Percentiles rank a stretch among this genome's conserved stretches.
phyloP scores from a whole-genome alignment of 2,888 invertebrate species.

The Lasius fuliginosus region DNA sequence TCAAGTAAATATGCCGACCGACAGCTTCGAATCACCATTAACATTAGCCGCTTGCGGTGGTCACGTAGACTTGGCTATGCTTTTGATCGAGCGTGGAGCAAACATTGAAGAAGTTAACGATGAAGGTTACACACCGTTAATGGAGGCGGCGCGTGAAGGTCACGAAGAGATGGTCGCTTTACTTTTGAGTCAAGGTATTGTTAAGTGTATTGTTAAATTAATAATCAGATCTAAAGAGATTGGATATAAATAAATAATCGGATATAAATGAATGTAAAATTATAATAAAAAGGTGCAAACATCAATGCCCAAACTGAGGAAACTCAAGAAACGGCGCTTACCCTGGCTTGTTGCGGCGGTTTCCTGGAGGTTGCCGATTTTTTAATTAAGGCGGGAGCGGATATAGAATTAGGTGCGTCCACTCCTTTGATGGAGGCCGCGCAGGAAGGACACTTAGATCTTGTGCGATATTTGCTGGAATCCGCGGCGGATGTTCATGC shows the following conservation, averaged over 20 bases:
- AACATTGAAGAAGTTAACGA: conserved; percentile 99
- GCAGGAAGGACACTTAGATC: conserved; percentile 98
- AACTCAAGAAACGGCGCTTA: conserved; percentile 98
- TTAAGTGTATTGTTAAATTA: neutral
- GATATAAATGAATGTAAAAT: conserved; percentile 42
- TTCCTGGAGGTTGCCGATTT: conserved; percentile 98
- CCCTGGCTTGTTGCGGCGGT: conserved; percentile 97
- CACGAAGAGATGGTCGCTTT: conserved; percentile 99
- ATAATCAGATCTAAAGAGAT: neutral
- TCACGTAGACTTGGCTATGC: conserved; percentile 98
- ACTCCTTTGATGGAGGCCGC: conserved; percentile 99
- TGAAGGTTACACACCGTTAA: conserved; percentile 99
- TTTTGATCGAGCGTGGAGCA: conserved; percentile 98
- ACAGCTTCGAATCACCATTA: conserved; percentile 99
- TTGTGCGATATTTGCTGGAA: conserved; percentile 95
- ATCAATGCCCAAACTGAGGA: conserved; percentile 99
- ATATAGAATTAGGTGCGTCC: conserved; percentile 97
- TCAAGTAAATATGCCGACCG: conserved; percentile 99
- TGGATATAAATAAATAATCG: too few species aligned
- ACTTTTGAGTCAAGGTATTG: conserved; percentile 93
- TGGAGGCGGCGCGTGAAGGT: conserved; percentile 99
- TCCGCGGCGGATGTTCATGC: conserved; percentile 97
- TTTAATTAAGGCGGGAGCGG: conserved; percentile 97
- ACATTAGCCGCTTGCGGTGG: conserved; percentile 99
- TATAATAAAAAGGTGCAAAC: conserved; percentile 90